These are phyloP conservation scores for Spisula subtruncata DNA, from an alignment of 2,888 invertebrate genomes.

Conservation along the genomic window DNA sequence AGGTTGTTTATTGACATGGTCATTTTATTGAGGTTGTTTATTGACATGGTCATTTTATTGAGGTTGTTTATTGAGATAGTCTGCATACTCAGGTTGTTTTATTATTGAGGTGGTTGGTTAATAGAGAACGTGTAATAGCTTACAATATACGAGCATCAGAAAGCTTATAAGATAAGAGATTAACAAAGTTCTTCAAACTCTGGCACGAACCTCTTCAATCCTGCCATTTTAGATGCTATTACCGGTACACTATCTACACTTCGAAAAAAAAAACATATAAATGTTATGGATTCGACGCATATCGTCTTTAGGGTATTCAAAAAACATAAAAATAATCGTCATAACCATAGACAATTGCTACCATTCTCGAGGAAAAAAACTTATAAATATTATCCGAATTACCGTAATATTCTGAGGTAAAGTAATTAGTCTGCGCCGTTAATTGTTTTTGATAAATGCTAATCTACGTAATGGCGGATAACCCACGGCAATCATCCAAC, in stretches of 20 bases:
- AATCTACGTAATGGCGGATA: constrained; percentile 7
- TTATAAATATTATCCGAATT: constrained; percentile 8
- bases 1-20: too few species aligned
- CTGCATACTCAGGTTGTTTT: too few species aligned
- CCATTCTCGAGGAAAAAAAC: constrained; percentile 5
- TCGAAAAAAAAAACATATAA: constrained; percentile 1
- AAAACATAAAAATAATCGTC: neutral
- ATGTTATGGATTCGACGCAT: constrained; percentile 10
- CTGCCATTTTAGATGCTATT: neutral
- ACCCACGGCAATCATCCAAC: constrained; percentile 1
- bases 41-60: too few species aligned
- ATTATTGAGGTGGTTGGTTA: too few species aligned
- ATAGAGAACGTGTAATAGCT: too few species aligned
- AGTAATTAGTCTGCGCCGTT: constrained; percentile 17
- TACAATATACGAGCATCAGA: neutral
- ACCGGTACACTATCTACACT: neutral
- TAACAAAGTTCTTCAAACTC: neutral
- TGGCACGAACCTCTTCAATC: neutral
- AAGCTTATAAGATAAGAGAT: neutral
- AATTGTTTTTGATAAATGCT: constrained; percentile 44
- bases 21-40: too few species aligned
- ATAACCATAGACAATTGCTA: neutral
- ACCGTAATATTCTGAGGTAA: constrained; percentile 7
- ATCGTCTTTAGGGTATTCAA: constrained; percentile 6
- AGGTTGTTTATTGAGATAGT: too few species aligned